Base-by-base conservation (phyloP, 92 coral and sea anemone genomes). In the Muricea muricata region DNA sequence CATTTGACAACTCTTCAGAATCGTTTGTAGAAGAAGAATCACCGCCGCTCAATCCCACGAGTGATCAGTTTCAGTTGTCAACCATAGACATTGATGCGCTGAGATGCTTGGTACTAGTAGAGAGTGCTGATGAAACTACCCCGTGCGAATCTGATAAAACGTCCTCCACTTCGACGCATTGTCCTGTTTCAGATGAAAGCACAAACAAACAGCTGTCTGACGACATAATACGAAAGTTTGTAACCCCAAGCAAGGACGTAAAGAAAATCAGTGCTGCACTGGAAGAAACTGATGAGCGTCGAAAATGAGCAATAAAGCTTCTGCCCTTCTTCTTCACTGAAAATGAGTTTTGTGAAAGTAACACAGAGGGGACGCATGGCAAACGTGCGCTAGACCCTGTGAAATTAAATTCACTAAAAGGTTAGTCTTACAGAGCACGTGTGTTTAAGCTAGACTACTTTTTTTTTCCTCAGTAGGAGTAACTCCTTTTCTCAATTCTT, bases 351-450 rank as follows among this genome's bases (percentile, higher is more conserved):
- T 0, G 37, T 2, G 10, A 65, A 65, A 8, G 37, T n/a, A 65
- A 65, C 37, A 65, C 72, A 29, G 72, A 65, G 2, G 72, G 72
- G 37, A 65, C 72, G 15, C 72, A 65, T 65, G 37, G 37, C 7
- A 65, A 65, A 26, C 72, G 18, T 25, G 7, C 72, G 5, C 72
- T 65, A 10, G 37, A 65, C 13, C 32, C 21, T 8, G 72, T 17
- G 20, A 65, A 65, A 65, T 29, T 65, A 29, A 65, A 65, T 65
- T 65, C 34, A 15, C 31, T 65, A 65, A 65, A 65, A 65, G 72
- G 50, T 45, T 45, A 8, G 50, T 45, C 50, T 61, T 61, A 24
- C 69, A 61, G 25, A 24, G 20, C 69, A 61, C 32, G 26, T 61
- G 26, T 61, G 9, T 37, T 4, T 37, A 37, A 4, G 9, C 9